Evolutionary conservation across 2,797 vertebrate genomes (phyloP).

Genomic region (Epinephelus awoara): DNA sequence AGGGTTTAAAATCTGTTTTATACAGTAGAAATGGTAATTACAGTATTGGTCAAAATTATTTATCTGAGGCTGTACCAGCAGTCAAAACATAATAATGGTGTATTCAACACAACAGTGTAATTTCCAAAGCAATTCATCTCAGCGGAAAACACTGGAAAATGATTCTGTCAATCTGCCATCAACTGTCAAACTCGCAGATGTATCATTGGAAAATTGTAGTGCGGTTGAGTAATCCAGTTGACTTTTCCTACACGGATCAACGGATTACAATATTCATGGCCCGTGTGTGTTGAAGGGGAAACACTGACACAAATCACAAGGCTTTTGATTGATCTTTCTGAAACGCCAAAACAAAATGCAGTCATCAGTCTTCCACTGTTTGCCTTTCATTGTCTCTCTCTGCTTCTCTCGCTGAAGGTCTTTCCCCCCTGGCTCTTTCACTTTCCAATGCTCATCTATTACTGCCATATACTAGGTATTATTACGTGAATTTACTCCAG

Average conservation of each 20-base stretch:
- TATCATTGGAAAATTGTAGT: slow-evolving; percentile 21
- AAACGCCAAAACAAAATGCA: slow-evolving; percentile 34
- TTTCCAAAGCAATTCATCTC: slow-evolving; percentile 24
- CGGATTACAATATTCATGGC: slow-evolving; percentile 21
- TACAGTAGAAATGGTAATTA: not conserved
- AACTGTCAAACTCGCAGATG: slow-evolving; percentile 40
- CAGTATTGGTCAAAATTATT: not conserved
- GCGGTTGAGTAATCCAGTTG: slow-evolving; percentile 13
- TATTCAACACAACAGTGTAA: slow-evolving; percentile 6
- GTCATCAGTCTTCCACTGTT: slow-evolving; percentile 22
- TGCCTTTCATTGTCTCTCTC: not conserved
- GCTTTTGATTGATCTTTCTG: slow-evolving; percentile 40
- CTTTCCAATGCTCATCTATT: not conserved
- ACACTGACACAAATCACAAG: slow-evolving; percentile 28
- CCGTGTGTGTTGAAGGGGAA: slow-evolving; percentile 18
- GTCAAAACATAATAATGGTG: slow-evolving; percentile 5
- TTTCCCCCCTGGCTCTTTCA: slow-evolving; percentile 7
- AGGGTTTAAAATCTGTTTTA: not conserved
- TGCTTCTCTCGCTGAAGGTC: not conserved
- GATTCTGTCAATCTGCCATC: slow-evolving; percentile 45
- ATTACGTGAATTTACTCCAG: slow-evolving; percentile 48
- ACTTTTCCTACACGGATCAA: slow-evolving; percentile 37
- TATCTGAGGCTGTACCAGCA: not conserved
- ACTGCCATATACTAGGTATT: slow-evolving; percentile 1
- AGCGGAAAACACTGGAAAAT: slow-evolving; percentile 5